Evolutionary conservation across 2,797 vertebrate species (phyloP).

Genomic region (Gambelia wislizenii): DNA sequence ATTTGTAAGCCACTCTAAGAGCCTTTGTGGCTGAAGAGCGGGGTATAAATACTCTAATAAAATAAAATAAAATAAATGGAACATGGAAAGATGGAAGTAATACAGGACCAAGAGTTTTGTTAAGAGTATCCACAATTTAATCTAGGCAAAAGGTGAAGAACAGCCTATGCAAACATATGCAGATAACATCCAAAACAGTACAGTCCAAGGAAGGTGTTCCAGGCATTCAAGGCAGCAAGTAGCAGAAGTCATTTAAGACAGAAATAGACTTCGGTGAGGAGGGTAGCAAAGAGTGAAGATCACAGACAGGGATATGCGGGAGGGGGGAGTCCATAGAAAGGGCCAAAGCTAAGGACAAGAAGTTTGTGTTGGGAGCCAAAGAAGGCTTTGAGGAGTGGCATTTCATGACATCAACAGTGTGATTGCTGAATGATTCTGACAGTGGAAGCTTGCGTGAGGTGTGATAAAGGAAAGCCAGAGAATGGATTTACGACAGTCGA

Average conservation of each 20-base stretch:
- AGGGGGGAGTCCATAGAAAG: background rate
- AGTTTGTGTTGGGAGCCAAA: background rate
- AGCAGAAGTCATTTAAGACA: background rate
- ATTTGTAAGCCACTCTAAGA: too few relatives aligned
- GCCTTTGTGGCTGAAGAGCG: too few relatives aligned
- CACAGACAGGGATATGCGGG: too few relatives aligned
- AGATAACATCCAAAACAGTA: background rate
- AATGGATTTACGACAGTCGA: background rate
- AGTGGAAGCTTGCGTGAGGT: slow-evolving; percentile 20
- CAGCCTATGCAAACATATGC: background rate
- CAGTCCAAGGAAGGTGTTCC: background rate
- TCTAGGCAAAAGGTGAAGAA: background rate
- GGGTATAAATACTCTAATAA: too few relatives aligned
- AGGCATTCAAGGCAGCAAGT: background rate
- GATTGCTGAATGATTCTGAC: background rate
- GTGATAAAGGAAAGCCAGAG: slow-evolving; percentile 38
- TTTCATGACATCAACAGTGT: background rate
- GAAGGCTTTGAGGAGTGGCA: background rate
- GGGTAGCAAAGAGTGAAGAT: background rate
- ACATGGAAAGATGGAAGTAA: background rate
- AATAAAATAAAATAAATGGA: too few relatives aligned
- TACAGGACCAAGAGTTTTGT: background rate
- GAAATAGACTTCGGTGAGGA: background rate
- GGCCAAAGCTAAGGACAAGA: background rate
- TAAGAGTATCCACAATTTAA: background rate